Conservation (phyloP, 2,797 vertebrate genomes). For the Ptychobarbus kaznakovi region DNA sequence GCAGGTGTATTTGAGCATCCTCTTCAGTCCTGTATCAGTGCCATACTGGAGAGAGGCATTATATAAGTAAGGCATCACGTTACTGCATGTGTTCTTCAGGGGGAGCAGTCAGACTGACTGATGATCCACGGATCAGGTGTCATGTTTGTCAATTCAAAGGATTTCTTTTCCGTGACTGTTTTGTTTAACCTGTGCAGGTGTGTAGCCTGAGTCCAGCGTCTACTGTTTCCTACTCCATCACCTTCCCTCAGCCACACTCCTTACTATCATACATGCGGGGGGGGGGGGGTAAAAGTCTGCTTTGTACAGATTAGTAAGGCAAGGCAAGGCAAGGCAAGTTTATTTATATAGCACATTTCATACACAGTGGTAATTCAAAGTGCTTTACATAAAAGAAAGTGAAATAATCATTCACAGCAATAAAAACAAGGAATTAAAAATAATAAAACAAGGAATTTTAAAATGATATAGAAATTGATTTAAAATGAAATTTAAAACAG, state of each 20-base stretch:
- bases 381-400: too few species aligned
- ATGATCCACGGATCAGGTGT: conserved; percentile 67
- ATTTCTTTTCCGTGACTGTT: conserved; percentile 63
- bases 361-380: too few species aligned
- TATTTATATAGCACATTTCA: too few species aligned
- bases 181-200: conserved; percentile 58
- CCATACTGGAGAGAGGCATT: conserved; percentile 49
- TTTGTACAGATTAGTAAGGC: not conserved
- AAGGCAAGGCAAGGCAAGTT: too few species aligned
- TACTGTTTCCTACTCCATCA: conserved; percentile 55
- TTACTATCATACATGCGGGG: not conserved
- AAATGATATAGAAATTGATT: too few species aligned
- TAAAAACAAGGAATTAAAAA: too few species aligned
- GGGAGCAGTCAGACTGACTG: conserved; percentile 64
- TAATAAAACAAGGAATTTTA: too few species aligned
- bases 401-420: too few species aligned
- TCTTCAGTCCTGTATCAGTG: conserved; percentile 22
- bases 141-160: conserved; percentile 61
- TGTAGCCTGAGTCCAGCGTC: conserved; percentile 52
- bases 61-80: conserved; percentile 66
- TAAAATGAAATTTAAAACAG: too few species aligned
- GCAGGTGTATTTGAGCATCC: conserved; percentile 61
- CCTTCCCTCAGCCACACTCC: conserved; percentile 28
- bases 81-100: conserved; percentile 61
- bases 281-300: conserved; percentile 1